A percentile compares a stretch with the other conserved stretches of the same genome.
phyloP scores from a whole-genome alignment of 2,113 vertebrate genomes.

The cat (Felis catus) region DNA sequence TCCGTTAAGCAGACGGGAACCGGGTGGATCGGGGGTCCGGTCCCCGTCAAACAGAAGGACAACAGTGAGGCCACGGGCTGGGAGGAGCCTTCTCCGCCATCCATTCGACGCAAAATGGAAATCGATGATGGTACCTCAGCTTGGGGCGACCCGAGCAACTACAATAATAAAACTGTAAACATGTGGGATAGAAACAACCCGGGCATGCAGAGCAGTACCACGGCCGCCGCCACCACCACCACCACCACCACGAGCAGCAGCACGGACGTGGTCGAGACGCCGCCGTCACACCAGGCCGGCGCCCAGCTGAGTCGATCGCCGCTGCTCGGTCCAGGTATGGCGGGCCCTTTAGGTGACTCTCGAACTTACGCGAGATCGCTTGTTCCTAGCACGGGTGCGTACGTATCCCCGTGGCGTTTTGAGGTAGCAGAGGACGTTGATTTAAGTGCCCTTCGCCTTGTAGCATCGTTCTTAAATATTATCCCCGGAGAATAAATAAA shows the following conservation, averaged over 20 bases:
- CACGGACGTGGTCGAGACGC: conserved; percentile 88
- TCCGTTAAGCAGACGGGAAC: conserved; percentile 94
- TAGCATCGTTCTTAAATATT: accelerated
- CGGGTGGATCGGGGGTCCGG: conserved; percentile 90
- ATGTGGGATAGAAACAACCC: conserved; percentile 99
- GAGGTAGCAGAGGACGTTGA: accelerated
- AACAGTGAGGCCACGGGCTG: conserved; percentile 94
- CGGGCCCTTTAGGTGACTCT: not conserved
- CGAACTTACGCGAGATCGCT: not conserved
- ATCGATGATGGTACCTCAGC: conserved; percentile 99
- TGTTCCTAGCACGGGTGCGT: not conserved
- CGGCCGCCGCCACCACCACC: conserved; percentile 87
- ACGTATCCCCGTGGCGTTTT: accelerated
- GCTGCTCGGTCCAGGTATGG: conserved; percentile 93
- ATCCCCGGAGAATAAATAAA: not conserved
- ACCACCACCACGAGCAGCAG: conserved; percentile 84
- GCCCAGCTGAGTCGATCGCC: conserved; percentile 91
- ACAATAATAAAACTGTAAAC: conserved; percentile 95
- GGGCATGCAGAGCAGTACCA: conserved; percentile 89
- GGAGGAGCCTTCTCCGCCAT: conserved; percentile 97
- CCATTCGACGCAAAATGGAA: conserved; percentile 98
- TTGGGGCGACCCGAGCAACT: conserved; percentile 95
- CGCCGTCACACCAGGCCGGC: conserved; percentile 89
- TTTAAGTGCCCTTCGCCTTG: not conserved
- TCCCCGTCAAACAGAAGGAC: conserved; percentile 90